Conservation (phyloP, 2,888 invertebrate species). For the Drosophila mimetica region DNA sequence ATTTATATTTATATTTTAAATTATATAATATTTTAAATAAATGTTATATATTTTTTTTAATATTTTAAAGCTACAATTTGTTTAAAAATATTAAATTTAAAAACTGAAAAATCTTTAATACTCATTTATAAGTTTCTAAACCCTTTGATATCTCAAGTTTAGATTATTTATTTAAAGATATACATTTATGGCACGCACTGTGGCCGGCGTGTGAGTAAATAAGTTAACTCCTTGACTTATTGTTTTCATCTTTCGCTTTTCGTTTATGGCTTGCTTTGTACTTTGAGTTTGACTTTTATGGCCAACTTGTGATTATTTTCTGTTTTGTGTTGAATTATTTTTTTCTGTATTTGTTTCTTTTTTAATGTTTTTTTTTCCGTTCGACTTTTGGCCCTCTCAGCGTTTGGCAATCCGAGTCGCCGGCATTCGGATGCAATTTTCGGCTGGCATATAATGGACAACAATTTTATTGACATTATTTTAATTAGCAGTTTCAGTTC, state of each 20-base stretch:
- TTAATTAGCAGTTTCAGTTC: conserved; percentile 76
- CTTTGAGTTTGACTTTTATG: conserved; percentile 72
- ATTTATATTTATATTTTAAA: no score
- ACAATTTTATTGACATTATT: conserved; percentile 82
- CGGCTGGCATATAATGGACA: conserved; percentile 75
- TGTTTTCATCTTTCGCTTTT: conserved; percentile 65
- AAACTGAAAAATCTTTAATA: no score
- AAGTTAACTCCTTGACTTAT: conserved; percentile 68
- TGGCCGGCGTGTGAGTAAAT: conserved; percentile 48
- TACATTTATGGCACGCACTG: conserved; percentile 21
- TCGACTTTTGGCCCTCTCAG: conserved; percentile 73
- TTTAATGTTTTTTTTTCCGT: conserved; percentile 39
- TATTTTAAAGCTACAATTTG: background rate
- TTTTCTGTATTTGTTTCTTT: conserved; percentile 37
- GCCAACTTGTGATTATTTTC: conserved; percentile 71
- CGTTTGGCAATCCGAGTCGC: conserved; percentile 68
- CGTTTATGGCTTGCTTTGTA: conserved; percentile 74
- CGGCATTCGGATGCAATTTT: conserved; percentile 66
- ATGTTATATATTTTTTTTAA: background rate
- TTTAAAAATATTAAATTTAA: no score
- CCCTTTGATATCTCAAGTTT: no score
- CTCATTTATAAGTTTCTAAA: no score
- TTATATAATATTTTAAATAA: no score
- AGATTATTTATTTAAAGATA: no score
- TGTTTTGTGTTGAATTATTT: conserved; percentile 28